Base-by-base conservation (phyloP, 2,797 vertebrate species). In the Tokudaia muenninki region DNA sequence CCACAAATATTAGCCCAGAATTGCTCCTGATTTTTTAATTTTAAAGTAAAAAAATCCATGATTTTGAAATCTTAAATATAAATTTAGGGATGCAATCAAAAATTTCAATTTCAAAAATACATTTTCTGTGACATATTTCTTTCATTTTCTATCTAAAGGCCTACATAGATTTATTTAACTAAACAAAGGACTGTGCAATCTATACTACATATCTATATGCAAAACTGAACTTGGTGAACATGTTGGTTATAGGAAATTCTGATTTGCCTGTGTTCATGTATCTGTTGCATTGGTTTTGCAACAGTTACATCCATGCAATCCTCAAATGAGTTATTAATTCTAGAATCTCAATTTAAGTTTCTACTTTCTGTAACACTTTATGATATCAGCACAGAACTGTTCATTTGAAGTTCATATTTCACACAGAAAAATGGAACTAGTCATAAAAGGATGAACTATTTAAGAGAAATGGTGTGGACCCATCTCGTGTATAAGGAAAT, bases 321-420 rank as follows among this genome's bases (percentile, higher is more conserved):
- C 57, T 83, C 82, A 65, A 87, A 50, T 37, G 37, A 90, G 34
- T 63, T 65, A 63, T 34, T 78, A 74, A 93, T 75, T 13, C 1
- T 10, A 94, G 19, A 31, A 82, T 79, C 61, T 95, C 16, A 87
- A 55, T 80, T 86, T 93, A 37, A 81, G 44, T 22, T 7, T 91
- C 21, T 52, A 4, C 80, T 92, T 75, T 47, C n/a, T 92, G 5
- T 44, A 14, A 4, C 16, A 24, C 34, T 7, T 57, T 47, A 37
- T 37, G 17, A 72, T 50, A 44, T 2, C 13, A 75, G 5, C 21
- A 87, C 16, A 34, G 41, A 41, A 79, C 29, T 34, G 7, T 4
- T 67, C 50, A 77, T 11, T 50, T 26, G 77, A 77, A 50, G 4
- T 52, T 12, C 11, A 52, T 52, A 52, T 52, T 52, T 52, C 52